Evolutionary conservation across 2,888 invertebrate species (phyloP), one percentile per base, ranked within the genome.

Genomic region (Tromatobia lineatoria): DNA sequence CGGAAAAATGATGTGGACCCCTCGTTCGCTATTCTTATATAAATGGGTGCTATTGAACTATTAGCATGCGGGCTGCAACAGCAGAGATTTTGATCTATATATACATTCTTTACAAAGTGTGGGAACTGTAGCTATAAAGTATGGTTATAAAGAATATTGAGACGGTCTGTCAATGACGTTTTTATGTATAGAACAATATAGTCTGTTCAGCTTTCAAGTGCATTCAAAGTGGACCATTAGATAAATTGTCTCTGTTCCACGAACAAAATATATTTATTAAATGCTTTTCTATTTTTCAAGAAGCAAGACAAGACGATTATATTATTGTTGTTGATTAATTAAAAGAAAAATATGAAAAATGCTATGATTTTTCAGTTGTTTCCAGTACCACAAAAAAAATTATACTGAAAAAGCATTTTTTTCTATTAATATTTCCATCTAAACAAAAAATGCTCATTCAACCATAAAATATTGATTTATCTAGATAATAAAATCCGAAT

Each of bases 31-130:
- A 83, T 80, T 83, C 73, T 82, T 57, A 80, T 61, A 47, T 57
- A 57, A 66, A 73, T n/a, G 45, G 20, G 52, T 13, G 29, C 66
- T 29, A 42, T 45, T 61, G 52, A n/a, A 61, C 45, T 34, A 66
- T 18, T 42, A 59, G 15, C 66, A 76, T 83, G 83, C 83, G 83
- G 83, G 83, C 80, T 42, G 66, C 10, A 47, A 79, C n/a, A 18
- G 54, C 10, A 64, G 38, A 45, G 15, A 25, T 3, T 25, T 66
- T 15, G 25, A 10, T 3, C 64, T 75, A 25, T 47, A 47, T 67
- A 59, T 57, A 42, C 4, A n/a, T 79, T 79, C 75, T 25, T 52
- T 76, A 83, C 66, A 64, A 76, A 76, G 71, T 71, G 83, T 83
- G 83, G 66, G 80, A 83, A 83, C 59, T 23, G 38, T n/a, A 11